phyloP scores from a whole-genome alignment of 2,113 vertebrate genomes.

The Syngnathus floridae region DNA sequence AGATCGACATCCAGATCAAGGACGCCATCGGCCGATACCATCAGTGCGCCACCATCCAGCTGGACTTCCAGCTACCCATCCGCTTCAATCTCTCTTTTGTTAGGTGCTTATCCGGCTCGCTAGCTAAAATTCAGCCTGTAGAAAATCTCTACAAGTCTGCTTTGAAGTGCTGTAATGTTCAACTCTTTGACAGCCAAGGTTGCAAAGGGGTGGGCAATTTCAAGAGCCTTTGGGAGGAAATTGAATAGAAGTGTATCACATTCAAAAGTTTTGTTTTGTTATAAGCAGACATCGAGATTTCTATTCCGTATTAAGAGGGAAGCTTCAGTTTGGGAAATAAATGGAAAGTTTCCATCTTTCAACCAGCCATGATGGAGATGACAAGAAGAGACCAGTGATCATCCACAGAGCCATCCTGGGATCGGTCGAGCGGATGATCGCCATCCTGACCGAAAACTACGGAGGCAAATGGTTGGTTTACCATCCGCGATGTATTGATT shows the following conservation, averaged over 20 bases:
- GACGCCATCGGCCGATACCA: conserved; percentile 96
- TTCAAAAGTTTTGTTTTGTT: no score
- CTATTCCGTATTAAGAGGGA: no score
- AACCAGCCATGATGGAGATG: conserved; percentile 85
- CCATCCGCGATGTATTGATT: background rate
- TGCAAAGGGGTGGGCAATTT: background rate
- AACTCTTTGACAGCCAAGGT: background rate
- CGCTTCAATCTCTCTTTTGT: conserved; percentile 92
- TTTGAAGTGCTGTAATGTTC: background rate
- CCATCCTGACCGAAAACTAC: conserved; percentile 96
- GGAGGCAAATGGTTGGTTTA: conserved; percentile 90
- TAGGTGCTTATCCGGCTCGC: conserved; percentile 66
- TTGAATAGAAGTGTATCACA: no score
- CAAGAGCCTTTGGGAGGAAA: no score
- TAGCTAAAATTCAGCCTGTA: background rate
- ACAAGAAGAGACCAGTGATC: conserved; percentile 93
- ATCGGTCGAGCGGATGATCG: conserved; percentile 97
- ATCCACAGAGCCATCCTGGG: conserved; percentile 95
- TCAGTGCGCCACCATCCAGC: conserved; percentile 95
- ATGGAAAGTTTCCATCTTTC: conserved; percentile 10
- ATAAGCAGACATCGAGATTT: no score
- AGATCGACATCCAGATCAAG: conserved; percentile 99
- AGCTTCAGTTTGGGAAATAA: background rate
- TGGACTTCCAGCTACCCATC: conserved; percentile 95
- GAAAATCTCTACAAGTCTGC: background rate